Base-by-base conservation (phyloP, 2,113 vertebrate species). In the Actenoides lindsayi region DNA sequence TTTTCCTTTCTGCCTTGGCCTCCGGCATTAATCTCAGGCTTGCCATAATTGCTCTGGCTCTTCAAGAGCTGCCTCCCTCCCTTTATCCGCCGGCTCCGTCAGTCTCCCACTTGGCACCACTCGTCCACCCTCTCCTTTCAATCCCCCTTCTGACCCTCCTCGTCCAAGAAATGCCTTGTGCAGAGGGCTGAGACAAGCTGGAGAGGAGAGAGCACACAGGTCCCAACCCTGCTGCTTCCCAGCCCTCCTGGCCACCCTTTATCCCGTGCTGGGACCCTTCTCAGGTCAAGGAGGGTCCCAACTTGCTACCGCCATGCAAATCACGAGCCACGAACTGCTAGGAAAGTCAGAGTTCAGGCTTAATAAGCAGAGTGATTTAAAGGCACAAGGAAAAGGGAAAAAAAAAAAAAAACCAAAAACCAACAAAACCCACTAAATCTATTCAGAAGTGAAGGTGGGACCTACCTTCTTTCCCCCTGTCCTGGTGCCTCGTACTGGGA, bases 391-490 rank as follows among this genome's bases (percentile, higher is more conserved):
- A 63, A 71, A 48, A 30, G 10, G 16, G 37, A 31, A 67, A 50
- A 59, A 35, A 24, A 42, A 31, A 67, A 50, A 59, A 35, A 24
- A 39, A 37, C 25, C 51, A n/a, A 27, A 41, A 39, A 11, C 39
- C 41, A 41, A 41, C 41, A 41, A 41, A 41, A 13, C 12, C 41
- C 51, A 53, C 13, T 20, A 11, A 50, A 24, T 3, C 17, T 33
- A 12, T 46, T 73, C 23, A 46, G 73, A 79, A 60, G 54, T 14
- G 50, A 63, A 85, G 64, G 65, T 70, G 64, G 64, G 46, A 91
- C 94, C 71, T 93, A 94, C 85, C 96, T 96, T 51, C 96, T 96
- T 51, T 88, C 15, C 41, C 35, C 60, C 83, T 2, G 5, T 63
- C 64, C 77, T 31, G 33, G 69, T 83, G 60, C 67, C 69, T 53